These are phyloP conservation scores for Pampusana beccarii DNA, from an alignment of 2,113 vertebrate genomes.

Conservation along the genomic window DNA sequence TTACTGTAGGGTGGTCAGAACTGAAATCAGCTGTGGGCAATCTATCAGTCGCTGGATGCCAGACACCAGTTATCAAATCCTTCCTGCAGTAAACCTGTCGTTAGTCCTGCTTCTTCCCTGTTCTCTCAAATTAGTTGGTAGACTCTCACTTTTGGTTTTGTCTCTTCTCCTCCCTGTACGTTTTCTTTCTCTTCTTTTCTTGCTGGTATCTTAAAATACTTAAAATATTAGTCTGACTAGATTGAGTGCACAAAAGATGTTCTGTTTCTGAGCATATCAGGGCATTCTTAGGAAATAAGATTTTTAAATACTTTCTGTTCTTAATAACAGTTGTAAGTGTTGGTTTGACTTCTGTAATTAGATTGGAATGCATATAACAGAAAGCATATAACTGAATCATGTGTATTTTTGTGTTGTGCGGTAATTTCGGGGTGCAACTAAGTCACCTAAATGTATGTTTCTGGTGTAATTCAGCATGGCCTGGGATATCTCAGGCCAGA, in stretches of 20 bases:
- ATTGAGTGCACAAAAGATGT: background rate
- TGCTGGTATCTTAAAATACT: background rate
- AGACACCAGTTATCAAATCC: background rate
- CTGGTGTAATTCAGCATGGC: background rate
- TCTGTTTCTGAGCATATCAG: accelerated
- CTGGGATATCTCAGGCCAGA: background rate
- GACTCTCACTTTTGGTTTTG: background rate
- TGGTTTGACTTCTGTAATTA: background rate
- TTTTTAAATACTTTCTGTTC: background rate
- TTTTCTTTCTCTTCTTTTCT: background rate
- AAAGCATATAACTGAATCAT: background rate
- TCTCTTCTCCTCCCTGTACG: background rate
- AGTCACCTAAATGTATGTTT: background rate
- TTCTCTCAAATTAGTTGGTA: background rate
- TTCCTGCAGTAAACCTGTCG: background rate
- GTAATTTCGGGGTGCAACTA: background rate
- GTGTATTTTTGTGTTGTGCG: background rate
- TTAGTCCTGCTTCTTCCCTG: background rate
- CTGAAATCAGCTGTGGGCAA: background rate
- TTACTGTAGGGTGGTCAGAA: background rate
- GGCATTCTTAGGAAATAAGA: background rate
- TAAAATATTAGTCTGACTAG: background rate
- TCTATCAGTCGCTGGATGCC: background rate
- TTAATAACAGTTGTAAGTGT: background rate
- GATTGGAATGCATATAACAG: background rate